These are phyloP conservation scores for Melitaea cinxia DNA, from an alignment of 1,140 invertebrate genomes.

Conservation along the genomic window DNA sequence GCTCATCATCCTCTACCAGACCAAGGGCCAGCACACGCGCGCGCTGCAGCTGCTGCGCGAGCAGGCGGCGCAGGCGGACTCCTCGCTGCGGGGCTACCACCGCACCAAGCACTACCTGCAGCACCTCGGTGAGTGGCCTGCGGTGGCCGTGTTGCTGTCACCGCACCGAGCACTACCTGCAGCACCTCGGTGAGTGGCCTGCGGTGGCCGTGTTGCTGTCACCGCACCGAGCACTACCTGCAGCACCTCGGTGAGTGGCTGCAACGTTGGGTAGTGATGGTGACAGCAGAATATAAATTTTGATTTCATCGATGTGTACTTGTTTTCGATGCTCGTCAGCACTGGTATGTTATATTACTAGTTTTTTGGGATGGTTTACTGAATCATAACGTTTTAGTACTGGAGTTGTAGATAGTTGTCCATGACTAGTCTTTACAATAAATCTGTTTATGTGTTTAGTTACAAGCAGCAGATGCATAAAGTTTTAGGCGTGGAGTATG, in stretches of 20 bases:
- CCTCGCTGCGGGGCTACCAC: constrained; percentile 90
- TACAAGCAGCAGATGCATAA: too few species aligned
- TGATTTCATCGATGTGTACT: too few species aligned
- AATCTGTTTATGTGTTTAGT: too few species aligned
- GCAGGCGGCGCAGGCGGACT: constrained; percentile 89
- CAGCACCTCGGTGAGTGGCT: constrained; percentile 89
- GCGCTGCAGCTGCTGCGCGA: constrained; percentile 94
- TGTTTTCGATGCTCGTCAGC: too few species aligned
- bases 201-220: constrained; percentile 88
- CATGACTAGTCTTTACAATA: too few species aligned
- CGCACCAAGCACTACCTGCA: constrained; percentile 96
- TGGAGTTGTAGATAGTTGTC: too few species aligned
- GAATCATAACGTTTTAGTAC: too few species aligned
- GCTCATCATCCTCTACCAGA: constrained; percentile 97
- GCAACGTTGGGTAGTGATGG: neutral
- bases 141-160: constrained; percentile 90
- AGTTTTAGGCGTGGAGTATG: too few species aligned
- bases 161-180: constrained; percentile 94
- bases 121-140: constrained; percentile 87
- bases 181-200: constrained; percentile 89
- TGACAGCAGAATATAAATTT: too few species aligned
- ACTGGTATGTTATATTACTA: too few species aligned
- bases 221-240: constrained; percentile 94
- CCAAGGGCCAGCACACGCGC: constrained; percentile 94
- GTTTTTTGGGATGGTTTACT: too few species aligned